Base-by-base conservation (phyloP, 1,140 invertebrate genomes). In the Chionoecetes opilio region DNA sequence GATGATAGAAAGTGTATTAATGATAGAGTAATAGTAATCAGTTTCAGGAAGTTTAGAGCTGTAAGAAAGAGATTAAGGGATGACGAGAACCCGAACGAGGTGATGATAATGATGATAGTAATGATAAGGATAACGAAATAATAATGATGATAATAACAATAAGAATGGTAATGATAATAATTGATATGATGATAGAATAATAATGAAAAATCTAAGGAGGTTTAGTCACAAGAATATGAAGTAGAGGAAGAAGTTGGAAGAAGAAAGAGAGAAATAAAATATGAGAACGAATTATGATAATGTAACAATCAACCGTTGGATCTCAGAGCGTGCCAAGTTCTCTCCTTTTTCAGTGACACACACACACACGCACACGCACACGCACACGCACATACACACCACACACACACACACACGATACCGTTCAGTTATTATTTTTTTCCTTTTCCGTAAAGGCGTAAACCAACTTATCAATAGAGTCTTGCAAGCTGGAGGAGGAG, bases 331-430 rank as follows among this genome's bases (percentile, higher is more conserved):
- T 75, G 63, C 63, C 63, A 75, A 75, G 63, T n/a, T 53, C 46
- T 17, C 21, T 75, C 63, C 63, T 26, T 26, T 2, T 21, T n/a
- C n/a, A 75, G 21, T 75, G 63, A 75, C 63, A 75, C 63, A 75
- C 63, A 75, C 63, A 75, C 63, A 75, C 63, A 75, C 63, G n/a
- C 63, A 75, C 63, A 75, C 63, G n/a, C 63, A 75, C 63, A 75
- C 63, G n/a, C 63, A 75, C 63, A 75, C 63, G n/a, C 63, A 75
- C 21, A 75, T 5, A 53, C 46, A 53, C 46, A 53, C 46, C 63
- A 75, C 63, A 75, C 63, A 75, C 63, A 75, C 63, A 75, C 63
- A 75, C 63, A 75, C 21, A 75, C 21, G 21, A 9, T 14, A 9
- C 11, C 46, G 21, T 17, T 14, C 46, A 53, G 11, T 14, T 0